Evolutionary conservation across 2,797 vertebrate species (phyloP), one percentile per base, ranked within the genome.

Genomic region (Micromesistius poutassou): DNA sequence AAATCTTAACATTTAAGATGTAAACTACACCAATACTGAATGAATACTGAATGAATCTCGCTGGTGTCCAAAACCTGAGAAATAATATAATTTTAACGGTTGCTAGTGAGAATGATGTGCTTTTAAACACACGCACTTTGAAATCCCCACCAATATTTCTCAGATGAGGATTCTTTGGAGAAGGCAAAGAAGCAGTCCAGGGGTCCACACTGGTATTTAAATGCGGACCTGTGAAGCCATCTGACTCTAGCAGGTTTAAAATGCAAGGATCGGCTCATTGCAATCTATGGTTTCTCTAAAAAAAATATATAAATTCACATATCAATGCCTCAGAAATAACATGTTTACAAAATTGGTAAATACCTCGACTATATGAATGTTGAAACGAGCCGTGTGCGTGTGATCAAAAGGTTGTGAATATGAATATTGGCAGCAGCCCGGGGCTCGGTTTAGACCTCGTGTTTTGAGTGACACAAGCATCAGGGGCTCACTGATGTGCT

Each of bases 401-500:
- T 68, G 62, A 28, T 68, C 1, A 68, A 28, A 10, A 12, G 7
- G 62, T 68, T 28, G 62, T 68, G 62, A 28, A 12, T 16, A 4
- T 68, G 62, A 28, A 1, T 28, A 1, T 28, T 68, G 62, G 62
- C 62, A 68, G 62, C 25, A 3, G 62, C 25, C 62, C 1, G 62
- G 55, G 55, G 6, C 25, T 62, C 55, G 25, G 55, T n/a, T n/a
- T 8, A 25, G 50, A 55, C 22, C 50, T 66, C 22, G 3, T 28
- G 62, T 83, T 78, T 81, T 85, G 82, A 92, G 89, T 84, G 90
- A 93, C 86, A 87, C 88, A 91, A 91, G 92, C 91, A 90, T 89
- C 87, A 91, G 90, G 90, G 89, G 89, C 91, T 94, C 94, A 94
- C 93, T 92, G 91, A 93, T 94, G 93, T 93, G 93, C 93, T 94